Evolutionary conservation across 2,797 vertebrate genomes (phyloP).

Genomic region (Perodicticus potto): DNA sequence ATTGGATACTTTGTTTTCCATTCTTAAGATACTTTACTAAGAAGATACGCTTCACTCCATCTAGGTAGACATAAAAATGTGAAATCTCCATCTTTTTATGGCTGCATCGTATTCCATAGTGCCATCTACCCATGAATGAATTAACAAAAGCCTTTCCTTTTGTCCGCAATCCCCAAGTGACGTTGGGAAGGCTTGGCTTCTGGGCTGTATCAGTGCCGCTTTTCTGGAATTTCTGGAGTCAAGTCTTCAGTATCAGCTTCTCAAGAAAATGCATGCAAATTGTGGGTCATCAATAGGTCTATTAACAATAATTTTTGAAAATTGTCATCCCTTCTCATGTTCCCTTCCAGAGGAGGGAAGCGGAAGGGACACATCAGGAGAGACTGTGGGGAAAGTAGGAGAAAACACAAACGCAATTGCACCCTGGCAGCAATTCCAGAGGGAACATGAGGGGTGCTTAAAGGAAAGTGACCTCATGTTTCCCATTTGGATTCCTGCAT

Average conservation of each 20-base stretch:
- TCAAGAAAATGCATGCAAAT: background rate
- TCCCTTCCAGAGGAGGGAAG: background rate
- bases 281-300: background rate
- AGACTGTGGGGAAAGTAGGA: background rate
- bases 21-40: too few relatives aligned
- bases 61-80: too few relatives aligned
- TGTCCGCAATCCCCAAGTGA: background rate
- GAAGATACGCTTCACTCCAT: too few relatives aligned
- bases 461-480: background rate
- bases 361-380: background rate
- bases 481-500: background rate
- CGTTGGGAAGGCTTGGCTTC: background rate
- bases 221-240: background rate
- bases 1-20: too few relatives aligned
- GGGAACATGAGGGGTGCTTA: background rate
- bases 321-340: background rate
- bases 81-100: too few relatives aligned
- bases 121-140: too few relatives aligned
- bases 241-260: constrained; percentile 2
- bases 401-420: background rate
- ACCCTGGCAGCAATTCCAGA: background rate
- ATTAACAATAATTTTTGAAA: background rate
- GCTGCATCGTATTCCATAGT: too few relatives aligned
- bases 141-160: background rate
- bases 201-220: background rate